These are phyloP conservation scores for Proterorhinus semilunaris DNA, from an alignment of 2,113 vertebrate genomes.

Conservation along the genomic window DNA sequence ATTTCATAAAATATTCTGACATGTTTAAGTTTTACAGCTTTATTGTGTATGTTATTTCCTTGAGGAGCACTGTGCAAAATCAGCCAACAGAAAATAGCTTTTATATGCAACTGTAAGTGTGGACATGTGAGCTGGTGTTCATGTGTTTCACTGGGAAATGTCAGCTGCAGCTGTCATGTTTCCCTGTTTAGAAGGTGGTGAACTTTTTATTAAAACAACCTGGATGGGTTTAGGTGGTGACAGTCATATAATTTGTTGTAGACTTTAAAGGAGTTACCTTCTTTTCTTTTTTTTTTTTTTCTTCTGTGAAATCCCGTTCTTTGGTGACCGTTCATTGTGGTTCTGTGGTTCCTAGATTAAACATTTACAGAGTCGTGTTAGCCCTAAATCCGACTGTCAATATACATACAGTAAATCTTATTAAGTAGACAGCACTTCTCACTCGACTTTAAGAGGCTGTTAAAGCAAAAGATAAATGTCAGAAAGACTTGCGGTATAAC, in stretches of 20 bases:
- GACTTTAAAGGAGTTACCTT: neutral
- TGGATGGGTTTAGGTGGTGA: neutral
- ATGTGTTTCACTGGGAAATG: slow-evolving; percentile 5
- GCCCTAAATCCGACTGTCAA: slow-evolving; percentile 4
- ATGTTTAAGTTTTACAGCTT: too few relatives aligned
- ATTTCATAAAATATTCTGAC: too few relatives aligned
- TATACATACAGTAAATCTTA: neutral
- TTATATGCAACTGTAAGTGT: slow-evolving; percentile 2
- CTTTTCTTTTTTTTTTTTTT: neutral
- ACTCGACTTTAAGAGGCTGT: neutral
- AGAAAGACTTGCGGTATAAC: neutral
- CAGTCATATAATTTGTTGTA: neutral
- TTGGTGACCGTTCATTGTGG: slow-evolving; percentile 17
- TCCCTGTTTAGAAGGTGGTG: slow-evolving; percentile 39
- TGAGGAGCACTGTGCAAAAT: neutral
- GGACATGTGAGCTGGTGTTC: slow-evolving; percentile 7
- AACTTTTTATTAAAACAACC: slow-evolving; percentile 13
- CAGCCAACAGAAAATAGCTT: slow-evolving; percentile 10
- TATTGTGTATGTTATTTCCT: too few relatives aligned
- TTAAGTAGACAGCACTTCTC: slow-evolving; percentile 9
- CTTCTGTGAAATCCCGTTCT: slow-evolving; percentile 11
- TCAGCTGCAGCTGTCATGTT: slow-evolving; percentile 45
- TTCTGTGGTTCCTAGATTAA: slow-evolving; percentile 10
- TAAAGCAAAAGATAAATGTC: neutral
- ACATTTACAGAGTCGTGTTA: slow-evolving; percentile 32